Percentiles rank a stretch among this genome's conserved stretches.
These are phyloP conservation scores for Poecilia picta DNA, from an alignment of 2,797 vertebrate genomes.

Conservation along the genomic window DNA sequence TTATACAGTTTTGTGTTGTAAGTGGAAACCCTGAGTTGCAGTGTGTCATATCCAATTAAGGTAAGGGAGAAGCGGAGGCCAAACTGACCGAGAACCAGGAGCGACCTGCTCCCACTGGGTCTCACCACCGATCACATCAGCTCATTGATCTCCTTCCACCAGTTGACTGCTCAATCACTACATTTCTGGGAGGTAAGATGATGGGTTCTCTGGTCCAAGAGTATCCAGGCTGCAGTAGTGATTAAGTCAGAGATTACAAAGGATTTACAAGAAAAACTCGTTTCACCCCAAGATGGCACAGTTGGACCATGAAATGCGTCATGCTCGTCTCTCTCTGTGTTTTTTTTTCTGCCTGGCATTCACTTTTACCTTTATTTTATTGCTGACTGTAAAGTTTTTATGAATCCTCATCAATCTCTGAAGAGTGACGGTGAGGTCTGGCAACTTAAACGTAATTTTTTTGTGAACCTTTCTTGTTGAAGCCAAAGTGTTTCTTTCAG, in stretches of 20 bases:
- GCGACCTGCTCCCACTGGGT: constrained; percentile 63
- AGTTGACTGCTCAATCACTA: constrained; percentile 65
- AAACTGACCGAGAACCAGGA: constrained; percentile 62
- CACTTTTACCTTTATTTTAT: constrained; percentile 28
- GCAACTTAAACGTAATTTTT: not conserved
- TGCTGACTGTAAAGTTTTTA: constrained; percentile 19
- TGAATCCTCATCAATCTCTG: not conserved
- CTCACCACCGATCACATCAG: constrained; percentile 73
- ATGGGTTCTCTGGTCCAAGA: constrained; percentile 30
- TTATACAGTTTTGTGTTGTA: too few species aligned
- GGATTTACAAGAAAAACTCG: not conserved
- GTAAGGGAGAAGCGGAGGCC: constrained; percentile 37
- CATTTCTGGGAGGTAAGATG: constrained; percentile 47
- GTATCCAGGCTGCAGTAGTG: not conserved
- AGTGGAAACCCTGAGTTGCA: not conserved
- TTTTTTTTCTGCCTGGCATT: not conserved
- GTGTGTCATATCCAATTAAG: constrained; percentile 70
- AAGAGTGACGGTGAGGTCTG: not conserved
- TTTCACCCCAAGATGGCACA: constrained; percentile 79
- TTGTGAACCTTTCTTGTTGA: not conserved
- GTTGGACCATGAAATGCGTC: constrained; percentile 50
- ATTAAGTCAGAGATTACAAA: constrained; percentile 37
- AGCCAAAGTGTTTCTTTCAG: not conserved
- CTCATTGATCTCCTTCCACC: constrained; percentile 33
- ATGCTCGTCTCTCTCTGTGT: not conserved